A percentile compares a stretch with the other conserved stretches of the same genome.
phyloP scores from a whole-genome alignment of 1,140 invertebrate genomes.

The Lineus longissimus region DNA sequence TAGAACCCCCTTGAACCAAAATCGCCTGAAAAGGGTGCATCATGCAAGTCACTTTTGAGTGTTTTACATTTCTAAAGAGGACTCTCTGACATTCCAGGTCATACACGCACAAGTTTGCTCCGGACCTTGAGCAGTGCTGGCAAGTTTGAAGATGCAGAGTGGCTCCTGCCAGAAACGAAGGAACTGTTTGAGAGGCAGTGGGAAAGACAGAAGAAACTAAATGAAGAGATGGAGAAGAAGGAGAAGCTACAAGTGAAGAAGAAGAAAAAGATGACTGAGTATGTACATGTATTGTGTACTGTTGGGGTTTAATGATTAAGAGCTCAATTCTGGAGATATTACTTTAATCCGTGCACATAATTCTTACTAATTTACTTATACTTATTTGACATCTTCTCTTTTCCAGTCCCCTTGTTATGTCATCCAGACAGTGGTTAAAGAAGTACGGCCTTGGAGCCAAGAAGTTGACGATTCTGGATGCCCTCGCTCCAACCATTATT shows the following conservation, averaged over 20 bases:
- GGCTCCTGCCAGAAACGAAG: slow-evolving; percentile 50
- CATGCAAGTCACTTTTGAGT: too few species aligned
- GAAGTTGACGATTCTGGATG: slow-evolving; percentile 49
- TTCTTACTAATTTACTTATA: background rate
- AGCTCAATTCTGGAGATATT: too few species aligned
- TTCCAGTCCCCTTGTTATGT: slow-evolving; percentile 2
- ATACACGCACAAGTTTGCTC: slow-evolving; percentile 42
- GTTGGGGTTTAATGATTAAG: background rate
- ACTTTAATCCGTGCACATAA: background rate
- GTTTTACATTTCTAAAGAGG: too few species aligned
- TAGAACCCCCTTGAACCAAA: too few species aligned
- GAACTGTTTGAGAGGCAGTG: slow-evolving; percentile 43
- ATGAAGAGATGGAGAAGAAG: slow-evolving; percentile 9
- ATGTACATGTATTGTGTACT: background rate
- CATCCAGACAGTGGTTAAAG: slow-evolving; percentile 42
- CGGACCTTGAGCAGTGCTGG: slow-evolving; percentile 40
- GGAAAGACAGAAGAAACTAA: slow-evolving; percentile 27
- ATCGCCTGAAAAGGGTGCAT: too few species aligned
- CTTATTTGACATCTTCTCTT: background rate
- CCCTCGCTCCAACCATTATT: slow-evolving; percentile 43
- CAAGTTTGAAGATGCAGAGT: slow-evolving; percentile 38
- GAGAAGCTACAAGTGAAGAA: slow-evolving; percentile 1
- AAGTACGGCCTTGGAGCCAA: slow-evolving; percentile 45
- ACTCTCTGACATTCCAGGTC: slow-evolving; percentile 26
- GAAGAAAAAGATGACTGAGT: slow-evolving; percentile 9